Percentiles rank a stretch among this genome's conserved stretches.
Conservation (phyloP, 2,888 invertebrate species). For the Alloscopus bannaensis region DNA sequence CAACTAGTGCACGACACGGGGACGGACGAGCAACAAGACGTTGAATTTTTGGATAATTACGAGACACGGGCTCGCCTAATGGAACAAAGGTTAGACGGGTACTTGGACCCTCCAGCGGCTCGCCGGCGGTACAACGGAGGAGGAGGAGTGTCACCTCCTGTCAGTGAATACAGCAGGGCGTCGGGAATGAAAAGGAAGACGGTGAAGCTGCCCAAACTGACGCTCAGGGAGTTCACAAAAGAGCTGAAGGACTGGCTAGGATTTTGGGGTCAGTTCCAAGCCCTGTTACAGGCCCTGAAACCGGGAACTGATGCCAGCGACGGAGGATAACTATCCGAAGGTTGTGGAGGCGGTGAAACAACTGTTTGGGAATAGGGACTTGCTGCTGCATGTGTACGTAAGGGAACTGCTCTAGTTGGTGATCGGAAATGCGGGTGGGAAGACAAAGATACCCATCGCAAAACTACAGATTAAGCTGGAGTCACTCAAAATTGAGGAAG, state of each 20-base stretch:
- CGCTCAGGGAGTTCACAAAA: not conserved
- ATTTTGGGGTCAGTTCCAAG: conserved; percentile 17
- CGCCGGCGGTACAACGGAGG: not conserved
- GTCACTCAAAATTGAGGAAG: conserved; percentile 16
- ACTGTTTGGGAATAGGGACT: conserved; percentile 1
- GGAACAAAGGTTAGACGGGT: not conserved
- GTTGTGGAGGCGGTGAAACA: not conserved
- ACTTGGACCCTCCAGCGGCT: not conserved
- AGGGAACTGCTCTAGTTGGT: conserved; percentile 9
- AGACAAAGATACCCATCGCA: not conserved
- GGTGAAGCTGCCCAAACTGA: not conserved
- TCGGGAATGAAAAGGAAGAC: not conserved
- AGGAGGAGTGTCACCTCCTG: too few relatives aligned
- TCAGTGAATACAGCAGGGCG: not conserved
- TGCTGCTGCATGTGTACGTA: conserved; percentile 16
- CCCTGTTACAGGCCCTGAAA: not conserved
- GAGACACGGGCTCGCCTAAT: not conserved
- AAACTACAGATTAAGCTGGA: conserved; percentile 6
- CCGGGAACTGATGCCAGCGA: not conserved
- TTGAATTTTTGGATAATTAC: not conserved
- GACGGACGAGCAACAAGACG: not conserved
- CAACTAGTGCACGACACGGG: not conserved
- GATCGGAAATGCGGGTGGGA: not conserved
- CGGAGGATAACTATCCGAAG: conserved; percentile 6
- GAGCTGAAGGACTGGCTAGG: conserved; percentile 20